Evolutionary conservation across 2,888 invertebrate species (phyloP).

Genomic region (Agonopterix heracliana): DNA sequence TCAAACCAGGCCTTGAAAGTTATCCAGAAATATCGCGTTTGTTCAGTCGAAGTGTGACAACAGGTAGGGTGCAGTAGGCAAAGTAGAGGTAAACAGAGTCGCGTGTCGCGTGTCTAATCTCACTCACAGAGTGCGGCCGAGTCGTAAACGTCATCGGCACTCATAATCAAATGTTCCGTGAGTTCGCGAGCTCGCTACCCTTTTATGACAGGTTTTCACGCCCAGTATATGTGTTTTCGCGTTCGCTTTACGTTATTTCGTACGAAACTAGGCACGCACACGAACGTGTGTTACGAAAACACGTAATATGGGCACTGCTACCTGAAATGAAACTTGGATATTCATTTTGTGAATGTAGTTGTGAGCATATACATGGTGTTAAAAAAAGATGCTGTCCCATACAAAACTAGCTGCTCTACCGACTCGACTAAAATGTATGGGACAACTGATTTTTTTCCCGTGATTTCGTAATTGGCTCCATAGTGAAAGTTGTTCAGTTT

Average conservation of each 20-base stretch:
- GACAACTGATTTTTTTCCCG: too few species aligned
- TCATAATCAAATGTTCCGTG: constrained; percentile 29
- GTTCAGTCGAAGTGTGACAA: neutral
- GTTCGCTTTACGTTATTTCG: constrained; percentile 6
- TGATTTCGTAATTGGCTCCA: too few species aligned
- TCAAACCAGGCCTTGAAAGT: too few species aligned
- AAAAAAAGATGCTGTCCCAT: too few species aligned
- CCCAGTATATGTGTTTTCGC: constrained; percentile 14
- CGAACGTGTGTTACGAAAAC: too few species aligned
- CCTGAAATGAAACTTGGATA: too few species aligned
- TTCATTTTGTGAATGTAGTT: too few species aligned
- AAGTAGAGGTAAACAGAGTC: constrained; percentile 6
- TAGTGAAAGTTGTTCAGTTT: too few species aligned
- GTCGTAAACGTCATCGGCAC: constrained; percentile 34
- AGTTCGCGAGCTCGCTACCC: constrained; percentile 12
- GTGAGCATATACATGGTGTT: too few species aligned
- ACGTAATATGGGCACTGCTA: too few species aligned
- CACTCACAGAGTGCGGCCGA: constrained; percentile 12
- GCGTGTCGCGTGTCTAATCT: constrained; percentile 35
- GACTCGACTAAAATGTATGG: too few species aligned
- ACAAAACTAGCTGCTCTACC: too few species aligned
- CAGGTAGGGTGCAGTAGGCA: neutral
- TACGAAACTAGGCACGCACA: neutral
- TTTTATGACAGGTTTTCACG: constrained; percentile 26
- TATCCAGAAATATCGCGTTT: neutral